phyloP scores from a whole-genome alignment of 1,140 invertebrate species.

The Solen grandis region DNA sequence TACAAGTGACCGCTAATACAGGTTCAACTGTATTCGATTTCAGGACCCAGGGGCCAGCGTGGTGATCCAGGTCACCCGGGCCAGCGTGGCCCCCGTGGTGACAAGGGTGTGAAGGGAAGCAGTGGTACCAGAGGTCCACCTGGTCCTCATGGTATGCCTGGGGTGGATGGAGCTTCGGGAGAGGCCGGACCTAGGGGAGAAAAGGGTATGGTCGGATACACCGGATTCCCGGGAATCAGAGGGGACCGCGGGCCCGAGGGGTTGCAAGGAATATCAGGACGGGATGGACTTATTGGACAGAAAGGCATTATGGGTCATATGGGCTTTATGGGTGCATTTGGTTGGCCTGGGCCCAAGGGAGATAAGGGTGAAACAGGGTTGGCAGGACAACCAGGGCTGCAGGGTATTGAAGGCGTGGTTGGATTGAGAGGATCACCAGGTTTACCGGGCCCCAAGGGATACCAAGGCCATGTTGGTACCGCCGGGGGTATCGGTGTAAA shows the following conservation, averaged over 20 bases:
- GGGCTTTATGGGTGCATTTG: constrained; percentile 45
- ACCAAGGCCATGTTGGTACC: constrained; percentile 27
- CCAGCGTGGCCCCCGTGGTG: constrained; percentile 73
- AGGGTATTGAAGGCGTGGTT: constrained; percentile 27
- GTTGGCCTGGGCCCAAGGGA: constrained; percentile 34
- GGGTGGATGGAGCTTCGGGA: constrained; percentile 34
- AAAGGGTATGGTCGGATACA: constrained; percentile 26
- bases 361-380: constrained; percentile 4
- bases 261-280: constrained; percentile 30
- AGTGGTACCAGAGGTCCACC: constrained; percentile 18
- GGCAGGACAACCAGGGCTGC: constrained; percentile 4
- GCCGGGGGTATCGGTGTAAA: background rate
- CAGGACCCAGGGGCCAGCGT: constrained; percentile 61
- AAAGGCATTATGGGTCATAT: constrained; percentile 37
- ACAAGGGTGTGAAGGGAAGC: constrained; percentile 85
- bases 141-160: constrained; percentile 45
- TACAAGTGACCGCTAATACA: no score
- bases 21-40: no score
- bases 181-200: background rate
- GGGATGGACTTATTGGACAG: constrained; percentile 36
- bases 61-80: constrained; percentile 81
- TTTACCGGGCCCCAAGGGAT: constrained; percentile 31
- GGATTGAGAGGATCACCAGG: constrained; percentile 33
- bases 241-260: constrained; percentile 38
- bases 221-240: constrained; percentile 46